Evolutionary conservation across 2,113 vertebrate species (phyloP), one percentile per base, ranked within the genome.

Genomic region (Pteruthius melanotis): DNA sequence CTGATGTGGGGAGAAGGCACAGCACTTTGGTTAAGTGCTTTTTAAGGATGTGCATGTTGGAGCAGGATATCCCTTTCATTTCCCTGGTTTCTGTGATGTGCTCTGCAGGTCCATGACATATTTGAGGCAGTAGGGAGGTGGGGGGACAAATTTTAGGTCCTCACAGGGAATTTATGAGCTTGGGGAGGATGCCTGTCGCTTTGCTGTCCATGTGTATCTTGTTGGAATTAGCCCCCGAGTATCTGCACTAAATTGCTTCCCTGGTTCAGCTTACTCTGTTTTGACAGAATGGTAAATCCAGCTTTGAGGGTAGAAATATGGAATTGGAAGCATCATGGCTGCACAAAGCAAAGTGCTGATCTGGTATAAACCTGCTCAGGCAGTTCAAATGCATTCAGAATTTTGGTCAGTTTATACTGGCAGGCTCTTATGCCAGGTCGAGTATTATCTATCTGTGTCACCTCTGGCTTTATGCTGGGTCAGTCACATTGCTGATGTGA

Each of bases 41-140:
- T 56, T 69, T 30, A 52, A 35, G 0, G 6, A 16, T 47, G 33
- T 1, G 1, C 23, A 2, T 2, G 0, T 47, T 0, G 0, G 24
- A 61, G 40, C 54, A 52, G 50, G 35, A 27, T 33, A 44, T 19
- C 44, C 9, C 18, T 87, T 81, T 72, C 14, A 40, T 82, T 78
- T 61, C 23, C 19, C 8, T n/a, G 9, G 2, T 54, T 78, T 84
- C 64, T 86, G 20, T 39, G 27, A 5, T 56, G 37, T n/a, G 15
- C 52, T 65, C 26, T 70, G 60, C 27, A 54, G 33, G 21, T 35
- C 71, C 21, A 0, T 42, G 11, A 65, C 4, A 2, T 27, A 26
- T 18, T 68, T 81, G 30, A 49, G 24, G 45, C 22, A 35, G 22
- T 28, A 37, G 54, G 54, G 47, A n/a, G 0, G 1, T 52, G 0